Conservation (phyloP, 2,113 vertebrate species). For the Cephalopterus ornatus region DNA sequence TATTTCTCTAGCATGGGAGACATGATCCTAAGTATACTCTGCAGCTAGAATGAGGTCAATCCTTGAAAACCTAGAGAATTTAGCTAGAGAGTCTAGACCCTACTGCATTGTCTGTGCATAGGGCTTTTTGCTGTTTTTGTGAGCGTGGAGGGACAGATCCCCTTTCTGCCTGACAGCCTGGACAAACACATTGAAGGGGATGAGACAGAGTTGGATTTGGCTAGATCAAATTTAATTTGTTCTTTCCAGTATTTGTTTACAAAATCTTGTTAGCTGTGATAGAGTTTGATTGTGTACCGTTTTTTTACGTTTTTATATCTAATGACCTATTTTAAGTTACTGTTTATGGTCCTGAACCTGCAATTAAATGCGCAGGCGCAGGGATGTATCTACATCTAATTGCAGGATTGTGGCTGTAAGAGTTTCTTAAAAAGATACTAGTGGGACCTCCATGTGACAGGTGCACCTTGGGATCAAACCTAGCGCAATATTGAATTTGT, state of each 20-base stretch:
- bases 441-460: constrained; percentile 10
- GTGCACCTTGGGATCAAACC: constrained; percentile 34
- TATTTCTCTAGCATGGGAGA: neutral
- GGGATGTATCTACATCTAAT: neutral
- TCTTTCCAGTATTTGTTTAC: constrained; percentile 70
- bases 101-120: neutral
- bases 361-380: constrained; percentile 36
- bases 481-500: neutral
- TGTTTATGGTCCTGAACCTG: constrained; percentile 22
- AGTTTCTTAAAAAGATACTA: constrained; percentile 35
- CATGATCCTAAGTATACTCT: neutral
- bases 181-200: neutral
- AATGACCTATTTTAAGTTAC: constrained; percentile 17
- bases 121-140: constrained; percentile 5
- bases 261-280: constrained; percentile 63
- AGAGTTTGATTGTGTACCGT: constrained; percentile 14
- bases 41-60: neutral
- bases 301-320: constrained; percentile 46
- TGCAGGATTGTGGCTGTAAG: constrained; percentile 19
- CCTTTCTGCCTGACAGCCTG: neutral
- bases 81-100: neutral
- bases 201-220: neutral
- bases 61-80: neutral
- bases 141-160: neutral
- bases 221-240: constrained; percentile 36